Base-by-base conservation (phyloP, 1,140 invertebrate species). In the Trigoniulus corallinus region DNA sequence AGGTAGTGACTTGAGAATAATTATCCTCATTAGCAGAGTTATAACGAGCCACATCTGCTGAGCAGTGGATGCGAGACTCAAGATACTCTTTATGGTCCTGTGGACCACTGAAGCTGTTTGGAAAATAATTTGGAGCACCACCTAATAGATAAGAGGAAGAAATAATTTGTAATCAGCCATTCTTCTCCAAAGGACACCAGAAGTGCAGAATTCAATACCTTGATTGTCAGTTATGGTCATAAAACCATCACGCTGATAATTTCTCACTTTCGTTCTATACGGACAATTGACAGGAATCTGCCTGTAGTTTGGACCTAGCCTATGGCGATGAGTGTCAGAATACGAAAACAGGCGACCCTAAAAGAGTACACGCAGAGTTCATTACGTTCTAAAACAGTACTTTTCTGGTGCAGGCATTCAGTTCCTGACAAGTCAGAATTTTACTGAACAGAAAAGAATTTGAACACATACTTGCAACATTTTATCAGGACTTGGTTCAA, bases 211-310 rank as follows among this genome's bases (percentile, higher is more conserved):
- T 40, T 25, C 21, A 1, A 53, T 39, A 58, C 58, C 56, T 54
- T 70, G 67, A 55, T 68, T 70, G 22, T 61, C 52, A 48, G 51
- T 51, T 12, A 65, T 64, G 12, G 71, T 67, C 72, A 79, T 79
- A 7, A 76, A 71, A 1, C 93, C 93, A 69, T 96, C 92, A 34
- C 92, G 76, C 65, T 92, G 85, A 64, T 85, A 92, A 64, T 94
- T 93, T 4, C 66, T 65, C 3, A 61, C 55, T 48, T 51, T 66
- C 22, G 64, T 64, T 21, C 69, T 62, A 58, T 80, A 88, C 0
- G 93, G 91, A 60, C 87, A 89, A 65, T 98, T 98, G n/a, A 98
- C 88, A 3, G 92, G 85, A 39, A 98, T 74, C 64, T 96, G 88
- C 41, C 84, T 71, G 67, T 84, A 93, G 65, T 98, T 98, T 0